Conservation (phyloP, 2,113 vertebrate species). For the Ammospiza nelsoni region DNA sequence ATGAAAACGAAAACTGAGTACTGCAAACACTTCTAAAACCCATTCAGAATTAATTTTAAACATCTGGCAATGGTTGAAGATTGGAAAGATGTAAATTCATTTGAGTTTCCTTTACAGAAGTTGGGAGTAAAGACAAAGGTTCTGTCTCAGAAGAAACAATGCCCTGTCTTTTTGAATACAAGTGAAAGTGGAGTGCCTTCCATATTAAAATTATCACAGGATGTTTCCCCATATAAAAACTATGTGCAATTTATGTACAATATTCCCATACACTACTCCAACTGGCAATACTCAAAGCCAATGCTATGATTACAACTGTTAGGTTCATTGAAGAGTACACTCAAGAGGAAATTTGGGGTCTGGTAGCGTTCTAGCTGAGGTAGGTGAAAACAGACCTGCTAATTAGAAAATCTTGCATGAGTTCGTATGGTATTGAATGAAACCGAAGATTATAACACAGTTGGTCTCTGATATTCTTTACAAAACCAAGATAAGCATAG, state of each 20-base stretch:
- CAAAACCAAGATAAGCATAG: neutral
- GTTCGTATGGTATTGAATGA: neutral
- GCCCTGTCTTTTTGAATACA: neutral
- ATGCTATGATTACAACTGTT: neutral
- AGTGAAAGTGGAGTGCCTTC: conserved; percentile 12
- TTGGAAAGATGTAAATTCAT: neutral
- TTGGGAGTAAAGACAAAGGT: neutral
- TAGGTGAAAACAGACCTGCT: conserved; percentile 72
- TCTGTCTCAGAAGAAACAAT: conserved; percentile 9
- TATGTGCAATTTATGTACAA: conserved; percentile 41
- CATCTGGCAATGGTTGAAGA: neutral
- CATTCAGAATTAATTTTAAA: conserved; percentile 18
- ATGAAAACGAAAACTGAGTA: neutral
- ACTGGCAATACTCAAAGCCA: conserved; percentile 7
- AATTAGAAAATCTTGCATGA: conserved; percentile 31
- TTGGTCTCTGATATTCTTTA: neutral
- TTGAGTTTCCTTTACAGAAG: neutral
- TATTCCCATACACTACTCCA: conserved; percentile 8
- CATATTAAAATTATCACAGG: neutral
- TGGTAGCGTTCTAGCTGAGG: conserved; percentile 65
- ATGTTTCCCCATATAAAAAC: conserved; percentile 42
- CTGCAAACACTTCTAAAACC: conserved; percentile 9
- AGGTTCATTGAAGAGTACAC: neutral
- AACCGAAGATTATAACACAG: neutral
- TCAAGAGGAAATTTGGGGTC: neutral